A percentile compares a stretch with the other conserved stretches of the same genome.
phyloP scores from a whole-genome alignment of 2,113 vertebrate genomes.

The Nannobrachium achirus region DNA sequence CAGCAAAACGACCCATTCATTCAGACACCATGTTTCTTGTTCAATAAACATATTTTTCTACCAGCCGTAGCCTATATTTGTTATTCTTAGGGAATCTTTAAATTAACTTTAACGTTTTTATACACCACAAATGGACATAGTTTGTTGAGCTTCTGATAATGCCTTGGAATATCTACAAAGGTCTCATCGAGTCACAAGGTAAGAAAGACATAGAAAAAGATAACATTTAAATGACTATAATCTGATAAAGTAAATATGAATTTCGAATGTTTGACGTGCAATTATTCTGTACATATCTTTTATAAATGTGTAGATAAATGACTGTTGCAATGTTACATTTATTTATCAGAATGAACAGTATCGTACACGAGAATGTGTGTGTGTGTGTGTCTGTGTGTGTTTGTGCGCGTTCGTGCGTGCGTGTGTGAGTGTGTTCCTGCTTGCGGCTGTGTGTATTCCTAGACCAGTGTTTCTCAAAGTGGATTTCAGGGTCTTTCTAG shows the following conservation, averaged over 20 bases:
- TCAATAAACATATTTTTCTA: slow-evolving; percentile 96
- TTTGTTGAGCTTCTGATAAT: slow-evolving; percentile 6
- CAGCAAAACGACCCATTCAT: slow-evolving; percentile 69
- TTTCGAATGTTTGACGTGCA: slow-evolving; percentile 1
- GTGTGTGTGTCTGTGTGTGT: not conserved
- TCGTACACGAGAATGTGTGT: no score
- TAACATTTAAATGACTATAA: no score
- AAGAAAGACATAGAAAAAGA: no score
- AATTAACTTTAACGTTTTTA: not conserved
- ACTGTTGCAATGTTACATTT: no score
- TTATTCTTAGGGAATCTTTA: slow-evolving; percentile 39
- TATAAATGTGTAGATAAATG: not conserved
- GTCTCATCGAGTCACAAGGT: slow-evolving; percentile 59
- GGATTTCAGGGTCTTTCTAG: no score
- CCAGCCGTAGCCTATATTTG: slow-evolving; percentile 76
- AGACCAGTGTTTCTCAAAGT: no score
- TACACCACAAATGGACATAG: not conserved
- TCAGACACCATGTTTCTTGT: slow-evolving; percentile 76
- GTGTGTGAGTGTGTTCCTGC: not conserved
- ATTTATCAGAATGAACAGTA: not conserved
- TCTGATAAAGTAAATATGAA: no score
- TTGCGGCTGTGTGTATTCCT: slow-evolving; percentile 9
- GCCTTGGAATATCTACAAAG: slow-evolving; percentile 25
- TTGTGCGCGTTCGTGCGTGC: not conserved
- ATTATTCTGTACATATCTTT: not conserved